Evolutionary conservation across 2,113 vertebrate genomes (phyloP).

Genomic region (Ahaetulla prasina): DNA sequence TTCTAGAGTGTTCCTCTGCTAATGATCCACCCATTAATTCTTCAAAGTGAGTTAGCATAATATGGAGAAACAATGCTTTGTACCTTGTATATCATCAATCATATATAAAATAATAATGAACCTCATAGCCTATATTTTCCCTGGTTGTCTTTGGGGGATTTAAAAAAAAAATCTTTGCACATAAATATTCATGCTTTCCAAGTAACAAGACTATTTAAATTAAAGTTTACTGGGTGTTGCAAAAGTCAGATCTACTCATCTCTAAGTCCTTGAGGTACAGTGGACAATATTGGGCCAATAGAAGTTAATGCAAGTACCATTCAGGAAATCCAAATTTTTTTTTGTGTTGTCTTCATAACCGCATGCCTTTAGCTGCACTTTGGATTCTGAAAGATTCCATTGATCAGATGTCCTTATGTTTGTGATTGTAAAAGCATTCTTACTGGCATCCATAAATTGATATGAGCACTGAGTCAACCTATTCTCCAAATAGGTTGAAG

Average conservation of each 20-base stretch:
- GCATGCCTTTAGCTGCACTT: background rate
- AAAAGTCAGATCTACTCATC: too few relatives aligned
- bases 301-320: background rate
- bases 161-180: background rate
- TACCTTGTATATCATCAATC: conserved; percentile 29
- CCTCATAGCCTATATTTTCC: conserved; percentile 17
- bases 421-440: background rate
- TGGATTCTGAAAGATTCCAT: background rate
- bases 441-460: background rate
- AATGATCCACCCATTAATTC: conserved; percentile 6
- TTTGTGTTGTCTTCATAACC: background rate
- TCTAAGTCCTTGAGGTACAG: background rate
- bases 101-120: background rate
- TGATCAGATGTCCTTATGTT: rapidly evolving
- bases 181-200: conserved; percentile 27
- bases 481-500: too few relatives aligned
- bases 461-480: background rate
- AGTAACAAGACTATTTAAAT: conserved; percentile 18
- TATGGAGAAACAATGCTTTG: conserved; percentile 16
- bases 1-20: conserved; percentile 22
- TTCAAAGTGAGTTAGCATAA: conserved; percentile 18
- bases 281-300: too few relatives aligned
- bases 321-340: background rate
- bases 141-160: background rate
- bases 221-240: background rate